phyloP scores from a whole-genome alignment of 2,797 vertebrate genomes.

The Crenuchus spilurus region DNA sequence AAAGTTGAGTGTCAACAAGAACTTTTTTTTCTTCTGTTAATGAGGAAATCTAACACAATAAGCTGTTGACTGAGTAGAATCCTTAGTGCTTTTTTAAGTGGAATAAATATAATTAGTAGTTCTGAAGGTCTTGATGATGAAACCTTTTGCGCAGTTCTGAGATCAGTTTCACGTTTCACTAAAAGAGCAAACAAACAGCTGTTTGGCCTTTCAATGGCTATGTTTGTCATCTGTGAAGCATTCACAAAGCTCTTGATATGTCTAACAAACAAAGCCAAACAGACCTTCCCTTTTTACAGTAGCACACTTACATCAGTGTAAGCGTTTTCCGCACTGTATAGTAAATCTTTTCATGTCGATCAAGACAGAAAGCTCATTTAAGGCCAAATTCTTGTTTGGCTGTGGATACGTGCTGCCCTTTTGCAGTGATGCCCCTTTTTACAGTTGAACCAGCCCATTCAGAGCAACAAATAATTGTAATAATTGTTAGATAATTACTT shows the following conservation, averaged over 20 bases:
- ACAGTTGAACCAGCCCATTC: background rate
- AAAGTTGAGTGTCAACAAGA: background rate
- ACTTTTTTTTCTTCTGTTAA: background rate
- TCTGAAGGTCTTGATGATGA: background rate
- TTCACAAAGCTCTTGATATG: no score
- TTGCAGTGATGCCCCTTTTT: background rate
- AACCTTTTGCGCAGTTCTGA: background rate
- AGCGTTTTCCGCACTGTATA: constrained; percentile 14
- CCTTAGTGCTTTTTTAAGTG: constrained; percentile 4
- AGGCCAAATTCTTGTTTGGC: background rate
- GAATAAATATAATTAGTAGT: background rate
- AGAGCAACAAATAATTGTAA: no score
- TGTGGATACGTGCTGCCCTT: background rate
- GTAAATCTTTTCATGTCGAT: background rate
- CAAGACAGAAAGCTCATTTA: background rate
- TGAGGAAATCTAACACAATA: background rate
- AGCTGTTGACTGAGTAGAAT: background rate
- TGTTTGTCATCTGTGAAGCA: no score
- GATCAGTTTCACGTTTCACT: background rate
- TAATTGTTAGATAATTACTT: no score
- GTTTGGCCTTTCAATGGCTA: background rate
- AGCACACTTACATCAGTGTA: background rate
- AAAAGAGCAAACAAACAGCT: background rate
- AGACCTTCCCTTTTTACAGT: no score
- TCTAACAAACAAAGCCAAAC: no score